phyloP scores from a whole-genome alignment of 2,113 vertebrate genomes.

The Suncus etruscus region DNA sequence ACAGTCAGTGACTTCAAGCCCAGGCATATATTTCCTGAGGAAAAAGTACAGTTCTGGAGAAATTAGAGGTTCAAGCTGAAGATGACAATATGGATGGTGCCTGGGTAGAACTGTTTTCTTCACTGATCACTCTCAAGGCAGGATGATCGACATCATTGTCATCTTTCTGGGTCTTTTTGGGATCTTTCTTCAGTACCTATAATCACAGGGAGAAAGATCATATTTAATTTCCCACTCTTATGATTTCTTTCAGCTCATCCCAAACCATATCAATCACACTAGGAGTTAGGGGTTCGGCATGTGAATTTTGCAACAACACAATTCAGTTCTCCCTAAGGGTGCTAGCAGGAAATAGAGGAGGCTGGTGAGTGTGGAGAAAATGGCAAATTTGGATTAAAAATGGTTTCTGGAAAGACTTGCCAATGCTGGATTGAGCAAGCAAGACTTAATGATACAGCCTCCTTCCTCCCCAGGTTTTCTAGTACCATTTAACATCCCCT shows the following conservation, averaged over 20 bases:
- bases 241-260: background rate
- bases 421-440: background rate
- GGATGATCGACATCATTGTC: background rate
- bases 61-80: background rate
- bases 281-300: background rate
- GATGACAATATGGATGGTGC: background rate
- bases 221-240: background rate
- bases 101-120: background rate
- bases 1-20: background rate
- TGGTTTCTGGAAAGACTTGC: background rate
- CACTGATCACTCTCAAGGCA: background rate
- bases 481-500: background rate
- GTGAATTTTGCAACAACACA: background rate
- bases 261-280: background rate
- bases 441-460: background rate
- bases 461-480: background rate
- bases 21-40: background rate
- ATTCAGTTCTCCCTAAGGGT: background rate
- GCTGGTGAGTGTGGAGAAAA: background rate
- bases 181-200: background rate
- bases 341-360: background rate
- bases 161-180: background rate
- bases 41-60: background rate
- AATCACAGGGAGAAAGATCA: background rate
- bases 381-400: background rate